Evolutionary conservation across 2,888 invertebrate species (phyloP).

Genomic region (Polydrusus tereticollis): DNA sequence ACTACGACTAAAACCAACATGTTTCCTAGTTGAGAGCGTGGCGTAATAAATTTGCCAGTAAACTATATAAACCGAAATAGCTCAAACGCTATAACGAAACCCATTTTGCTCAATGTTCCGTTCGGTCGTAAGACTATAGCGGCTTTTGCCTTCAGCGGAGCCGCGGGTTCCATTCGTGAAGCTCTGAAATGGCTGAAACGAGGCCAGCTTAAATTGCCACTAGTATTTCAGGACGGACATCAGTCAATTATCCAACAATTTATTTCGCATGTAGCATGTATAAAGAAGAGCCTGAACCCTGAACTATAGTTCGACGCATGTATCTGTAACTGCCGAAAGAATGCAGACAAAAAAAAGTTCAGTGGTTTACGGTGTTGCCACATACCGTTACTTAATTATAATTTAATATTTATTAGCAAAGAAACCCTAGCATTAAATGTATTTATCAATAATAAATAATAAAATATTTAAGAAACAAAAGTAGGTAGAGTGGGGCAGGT

Average conservation of each 20-base stretch:
- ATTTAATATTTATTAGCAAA: too few species aligned
- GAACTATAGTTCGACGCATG: too few species aligned
- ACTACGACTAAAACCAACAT: neutral
- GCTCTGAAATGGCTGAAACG: constrained; percentile 30
- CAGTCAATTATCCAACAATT: constrained; percentile 1
- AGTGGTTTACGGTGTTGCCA: too few species aligned
- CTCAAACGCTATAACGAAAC: constrained; percentile 21
- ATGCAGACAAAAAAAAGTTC: too few species aligned
- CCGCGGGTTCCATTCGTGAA: constrained; percentile 29
- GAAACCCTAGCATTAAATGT: too few species aligned
- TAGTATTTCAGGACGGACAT: constrained; percentile 11
- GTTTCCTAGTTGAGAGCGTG: neutral
- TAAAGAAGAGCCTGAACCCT: too few species aligned
- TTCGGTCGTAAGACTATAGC: constrained; percentile 21
- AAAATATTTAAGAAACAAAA: too few species aligned
- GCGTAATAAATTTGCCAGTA: neutral
- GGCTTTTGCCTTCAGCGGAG: constrained; percentile 22
- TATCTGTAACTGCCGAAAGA: too few species aligned
- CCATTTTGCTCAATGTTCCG: constrained; percentile 29
- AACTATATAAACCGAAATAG: constrained; percentile 19
- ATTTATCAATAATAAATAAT: too few species aligned
- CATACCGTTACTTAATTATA: too few species aligned
- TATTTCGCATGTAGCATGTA: too few species aligned
- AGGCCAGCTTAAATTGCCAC: constrained; percentile 25
- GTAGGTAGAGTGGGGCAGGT: too few species aligned